Evolutionary conservation across 1,140 invertebrate species (phyloP).

Genomic region (Drosophila sucinea): DNA sequence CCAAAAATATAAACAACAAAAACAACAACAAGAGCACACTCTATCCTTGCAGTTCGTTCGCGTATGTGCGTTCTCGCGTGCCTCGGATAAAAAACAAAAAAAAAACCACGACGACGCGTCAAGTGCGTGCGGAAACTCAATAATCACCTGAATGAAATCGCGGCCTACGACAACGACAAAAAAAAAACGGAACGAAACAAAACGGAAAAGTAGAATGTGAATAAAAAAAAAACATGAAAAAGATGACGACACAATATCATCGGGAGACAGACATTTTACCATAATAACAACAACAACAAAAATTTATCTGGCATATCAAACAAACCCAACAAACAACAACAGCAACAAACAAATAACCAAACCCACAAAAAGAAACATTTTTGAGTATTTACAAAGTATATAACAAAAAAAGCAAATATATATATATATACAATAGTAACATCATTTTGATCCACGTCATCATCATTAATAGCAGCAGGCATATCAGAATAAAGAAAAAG

Average conservation of each 20-base stretch:
- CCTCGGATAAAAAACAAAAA: slow-evolving; percentile 7
- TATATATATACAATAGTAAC: slow-evolving; percentile 7
- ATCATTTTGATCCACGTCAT: slow-evolving; percentile 7
- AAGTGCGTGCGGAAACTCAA: slow-evolving; percentile 13
- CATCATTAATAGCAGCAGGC: slow-evolving; percentile 2
- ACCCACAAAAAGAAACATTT: slow-evolving; percentile 6
- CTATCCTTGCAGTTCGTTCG: not conserved
- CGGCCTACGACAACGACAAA: slow-evolving; percentile 34
- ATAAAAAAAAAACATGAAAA: not conserved
- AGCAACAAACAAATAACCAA: slow-evolving; percentile 9
- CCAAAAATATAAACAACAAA: not conserved
- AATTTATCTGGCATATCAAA: slow-evolving; percentile 25
- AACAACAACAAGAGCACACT: not conserved
- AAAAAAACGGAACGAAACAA: slow-evolving; percentile 1
- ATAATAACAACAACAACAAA: not conserved
- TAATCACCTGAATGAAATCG: slow-evolving; percentile 17
- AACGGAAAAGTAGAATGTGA: not conserved
- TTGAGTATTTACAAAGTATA: slow-evolving; percentile 11
- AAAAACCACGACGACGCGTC: not conserved
- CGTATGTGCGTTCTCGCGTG: slow-evolving; percentile 44
- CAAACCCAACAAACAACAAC: slow-evolving; percentile 13
- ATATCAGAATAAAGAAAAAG: not conserved
- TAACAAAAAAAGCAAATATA: not conserved
- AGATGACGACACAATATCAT: slow-evolving; percentile 12
- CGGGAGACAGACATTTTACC: not conserved